A percentile compares a stretch with the other conserved stretches of the same genome.
Evolutionary conservation across 2,113 vertebrate species (phyloP).

Genomic region (Scartelaos histophorus): DNA sequence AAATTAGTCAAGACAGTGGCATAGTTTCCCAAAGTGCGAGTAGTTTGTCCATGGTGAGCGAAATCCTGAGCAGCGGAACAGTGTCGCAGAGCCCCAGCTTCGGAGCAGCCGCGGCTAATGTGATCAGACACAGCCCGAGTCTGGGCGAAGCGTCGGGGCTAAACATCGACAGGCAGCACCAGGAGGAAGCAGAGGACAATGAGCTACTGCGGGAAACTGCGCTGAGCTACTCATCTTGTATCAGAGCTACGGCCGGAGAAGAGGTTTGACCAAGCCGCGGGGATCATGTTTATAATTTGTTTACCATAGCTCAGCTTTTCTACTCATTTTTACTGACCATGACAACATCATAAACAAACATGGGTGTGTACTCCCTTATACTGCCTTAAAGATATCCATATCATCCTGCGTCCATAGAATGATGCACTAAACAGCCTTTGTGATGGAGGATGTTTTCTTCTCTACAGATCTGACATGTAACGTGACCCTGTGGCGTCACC

Average conservation of each 20-base stretch:
- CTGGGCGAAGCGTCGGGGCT: conserved; percentile 52
- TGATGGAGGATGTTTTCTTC: too few relatives aligned
- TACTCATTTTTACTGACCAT: neutral
- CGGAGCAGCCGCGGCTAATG: conserved; percentile 55
- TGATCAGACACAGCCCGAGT: conserved; percentile 68
- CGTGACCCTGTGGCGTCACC: too few relatives aligned
- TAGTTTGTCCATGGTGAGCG: conserved; percentile 85
- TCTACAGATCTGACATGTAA: too few relatives aligned
- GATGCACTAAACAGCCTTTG: too few relatives aligned
- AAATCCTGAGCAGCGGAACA: conserved; percentile 72
- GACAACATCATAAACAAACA: too few relatives aligned
- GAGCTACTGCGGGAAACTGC: conserved; percentile 70
- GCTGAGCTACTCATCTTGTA: conserved; percentile 72
- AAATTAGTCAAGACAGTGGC: conserved; percentile 87
- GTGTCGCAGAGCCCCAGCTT: conserved; percentile 81
- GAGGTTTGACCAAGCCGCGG: conserved; percentile 66
- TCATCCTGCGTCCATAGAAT: too few relatives aligned
- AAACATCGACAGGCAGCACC: conserved; percentile 16
- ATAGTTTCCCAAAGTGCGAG: conserved; percentile 91
- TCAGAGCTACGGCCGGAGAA: conserved; percentile 71
- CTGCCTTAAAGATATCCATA: too few relatives aligned
- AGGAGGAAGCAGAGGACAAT: conserved; percentile 63
- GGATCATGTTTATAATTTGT: neutral
- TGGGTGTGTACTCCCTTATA: too few relatives aligned
- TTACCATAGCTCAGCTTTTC: neutral